Evolutionary conservation across 2,113 vertebrate genomes (phyloP).

Genomic region (Tyrannus savana): DNA sequence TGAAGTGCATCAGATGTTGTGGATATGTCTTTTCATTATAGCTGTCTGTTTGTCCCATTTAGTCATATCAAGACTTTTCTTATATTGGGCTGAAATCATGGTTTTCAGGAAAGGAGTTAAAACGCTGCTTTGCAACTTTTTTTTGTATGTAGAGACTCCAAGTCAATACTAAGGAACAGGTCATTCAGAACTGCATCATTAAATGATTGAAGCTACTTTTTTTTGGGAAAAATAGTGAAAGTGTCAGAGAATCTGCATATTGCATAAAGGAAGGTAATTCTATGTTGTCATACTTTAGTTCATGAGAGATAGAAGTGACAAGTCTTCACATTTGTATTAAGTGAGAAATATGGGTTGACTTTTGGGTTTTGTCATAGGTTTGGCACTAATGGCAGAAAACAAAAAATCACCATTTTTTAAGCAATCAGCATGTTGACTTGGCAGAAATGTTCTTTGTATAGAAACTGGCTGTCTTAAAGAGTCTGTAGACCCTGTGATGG

Average conservation of each 20-base stretch:
- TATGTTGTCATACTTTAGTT: neutral
- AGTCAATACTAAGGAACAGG: neutral
- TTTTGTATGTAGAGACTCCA: neutral
- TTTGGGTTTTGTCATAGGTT: neutral
- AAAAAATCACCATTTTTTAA: neutral
- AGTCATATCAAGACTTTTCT: neutral
- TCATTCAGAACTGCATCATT: neutral
- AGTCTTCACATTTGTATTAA: neutral
- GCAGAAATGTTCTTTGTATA: neutral
- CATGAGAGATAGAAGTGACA: neutral
- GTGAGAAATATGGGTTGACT: neutral
- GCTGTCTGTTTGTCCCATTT: neutral
- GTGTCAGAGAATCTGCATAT: neutral
- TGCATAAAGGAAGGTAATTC: neutral
- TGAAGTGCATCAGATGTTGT: slow-evolving; percentile 37
- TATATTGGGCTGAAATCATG: neutral
- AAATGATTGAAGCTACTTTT: neutral
- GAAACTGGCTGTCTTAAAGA: neutral
- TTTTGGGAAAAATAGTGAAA: neutral
- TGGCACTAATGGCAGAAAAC: neutral
- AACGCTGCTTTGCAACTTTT: neutral
- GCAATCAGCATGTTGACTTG: neutral
- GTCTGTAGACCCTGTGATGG: neutral
- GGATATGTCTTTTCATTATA: slow-evolving; percentile 31
- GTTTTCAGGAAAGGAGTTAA: neutral